A percentile compares a stretch with the other conserved stretches of the same genome.
These are phyloP conservation scores for Temnothorax ravouxi DNA, from an alignment of 2,888 invertebrate genomes.

Conservation along the genomic window DNA sequence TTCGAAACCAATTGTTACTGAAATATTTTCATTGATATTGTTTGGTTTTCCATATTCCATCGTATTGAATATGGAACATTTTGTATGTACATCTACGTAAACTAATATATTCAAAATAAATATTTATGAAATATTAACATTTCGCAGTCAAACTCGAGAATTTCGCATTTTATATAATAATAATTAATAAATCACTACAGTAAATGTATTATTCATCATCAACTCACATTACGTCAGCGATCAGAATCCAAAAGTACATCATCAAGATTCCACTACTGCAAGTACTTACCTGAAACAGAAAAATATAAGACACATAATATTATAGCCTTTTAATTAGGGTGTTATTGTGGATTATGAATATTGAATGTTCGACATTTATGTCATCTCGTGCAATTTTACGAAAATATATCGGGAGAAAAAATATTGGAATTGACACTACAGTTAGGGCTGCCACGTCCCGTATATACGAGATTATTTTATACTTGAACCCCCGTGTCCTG, in stretches of 20 bases:
- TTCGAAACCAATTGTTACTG: neutral
- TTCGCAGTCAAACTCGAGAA: neutral
- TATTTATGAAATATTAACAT: conserved; percentile 4
- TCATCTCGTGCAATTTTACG: neutral
- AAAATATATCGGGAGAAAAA: neutral
- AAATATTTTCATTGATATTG: neutral
- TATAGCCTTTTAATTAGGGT: neutral
- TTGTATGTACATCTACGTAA: neutral
- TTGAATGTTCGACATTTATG: neutral
- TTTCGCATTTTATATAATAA: neutral
- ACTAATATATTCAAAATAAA: conserved; percentile 13
- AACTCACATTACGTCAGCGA: conserved; percentile 14
- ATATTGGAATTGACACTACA: neutral
- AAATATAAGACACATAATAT: neutral
- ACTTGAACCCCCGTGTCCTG: too few relatives aligned
- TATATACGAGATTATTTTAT: too few relatives aligned
- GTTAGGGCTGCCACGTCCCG: neutral
- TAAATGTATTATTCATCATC: neutral
- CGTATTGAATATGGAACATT: neutral
- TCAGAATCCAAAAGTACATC: neutral
- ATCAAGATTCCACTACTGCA: neutral
- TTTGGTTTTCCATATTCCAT: neutral
- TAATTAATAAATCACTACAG: neutral
- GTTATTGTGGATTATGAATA: neutral
- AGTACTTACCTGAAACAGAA: conserved; percentile 44